Conservation (phyloP, 2,113 vertebrate species). For the Triplophysa siluroides region DNA sequence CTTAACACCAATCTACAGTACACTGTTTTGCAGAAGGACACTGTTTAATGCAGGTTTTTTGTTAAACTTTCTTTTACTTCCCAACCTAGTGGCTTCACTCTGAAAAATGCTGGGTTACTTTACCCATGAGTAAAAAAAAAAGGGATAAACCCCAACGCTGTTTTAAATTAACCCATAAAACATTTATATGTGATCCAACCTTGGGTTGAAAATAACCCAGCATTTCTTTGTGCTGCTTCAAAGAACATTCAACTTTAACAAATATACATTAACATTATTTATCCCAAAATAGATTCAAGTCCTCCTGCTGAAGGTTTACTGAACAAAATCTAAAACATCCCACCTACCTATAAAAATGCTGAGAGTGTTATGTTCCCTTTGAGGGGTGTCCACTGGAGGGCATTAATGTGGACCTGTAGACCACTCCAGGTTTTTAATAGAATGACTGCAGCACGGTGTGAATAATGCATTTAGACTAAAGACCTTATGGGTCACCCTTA, state of each 20-base stretch:
- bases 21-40: background rate
- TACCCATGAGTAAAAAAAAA: no score
- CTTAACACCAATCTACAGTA: no score
- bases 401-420: no score
- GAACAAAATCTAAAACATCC: slow-evolving; percentile 3
- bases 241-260: no score
- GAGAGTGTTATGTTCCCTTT: background rate
- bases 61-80: background rate
- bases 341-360: background rate
- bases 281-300: background rate
- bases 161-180: no score
- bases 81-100: background rate
- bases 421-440: background rate
- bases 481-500: background rate
- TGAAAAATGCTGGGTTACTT: no score
- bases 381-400: background rate
- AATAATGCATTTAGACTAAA: slow-evolving; percentile 21
- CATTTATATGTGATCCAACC: no score
- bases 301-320: background rate
- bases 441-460: background rate
- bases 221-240: background rate
- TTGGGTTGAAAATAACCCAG: no score
- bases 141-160: no score
- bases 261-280: background rate
- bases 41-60: background rate